A percentile compares a stretch with the other conserved stretches of the same genome.
These are phyloP conservation scores for Eonycteris spelaea DNA, from an alignment of 2,113 vertebrate genomes.

Conservation along the genomic window DNA sequence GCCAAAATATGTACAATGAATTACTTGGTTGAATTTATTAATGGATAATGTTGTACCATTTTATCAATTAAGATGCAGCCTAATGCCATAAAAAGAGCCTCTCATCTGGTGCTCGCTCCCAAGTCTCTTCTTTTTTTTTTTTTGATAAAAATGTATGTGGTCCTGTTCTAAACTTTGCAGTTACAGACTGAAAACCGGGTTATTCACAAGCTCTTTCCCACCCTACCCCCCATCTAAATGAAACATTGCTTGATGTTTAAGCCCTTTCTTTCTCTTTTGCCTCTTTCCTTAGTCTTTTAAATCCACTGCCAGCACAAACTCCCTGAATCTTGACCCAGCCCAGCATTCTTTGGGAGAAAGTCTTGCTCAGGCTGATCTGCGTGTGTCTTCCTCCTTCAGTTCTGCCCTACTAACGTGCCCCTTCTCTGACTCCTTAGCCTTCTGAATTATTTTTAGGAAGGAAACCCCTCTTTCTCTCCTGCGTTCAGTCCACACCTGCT, in stretches of 20 bases:
- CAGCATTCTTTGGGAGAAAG: background rate
- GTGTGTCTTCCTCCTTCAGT: background rate
- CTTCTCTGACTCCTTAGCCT: background rate
- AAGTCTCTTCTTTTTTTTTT: background rate
- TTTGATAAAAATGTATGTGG: background rate
- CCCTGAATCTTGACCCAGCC: background rate
- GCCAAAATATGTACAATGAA: background rate
- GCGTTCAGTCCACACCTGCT: background rate
- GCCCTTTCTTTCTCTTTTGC: background rate
- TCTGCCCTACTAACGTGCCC: background rate
- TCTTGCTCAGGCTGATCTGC: background rate
- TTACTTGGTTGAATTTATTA: background rate
- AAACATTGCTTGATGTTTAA: background rate
- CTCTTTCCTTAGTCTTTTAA: background rate
- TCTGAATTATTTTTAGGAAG: background rate
- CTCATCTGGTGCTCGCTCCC: background rate
- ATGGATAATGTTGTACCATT: background rate
- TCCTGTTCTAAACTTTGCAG: background rate
- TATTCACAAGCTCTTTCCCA: background rate
- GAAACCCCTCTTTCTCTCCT: background rate
- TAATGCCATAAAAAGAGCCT: background rate
- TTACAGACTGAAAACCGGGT: background rate
- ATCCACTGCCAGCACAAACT: background rate
- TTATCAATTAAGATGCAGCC: background rate
- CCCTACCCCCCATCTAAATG: background rate